phyloP scores from a whole-genome alignment of 2,888 invertebrate genomes.

The Athetis lepigone region DNA sequence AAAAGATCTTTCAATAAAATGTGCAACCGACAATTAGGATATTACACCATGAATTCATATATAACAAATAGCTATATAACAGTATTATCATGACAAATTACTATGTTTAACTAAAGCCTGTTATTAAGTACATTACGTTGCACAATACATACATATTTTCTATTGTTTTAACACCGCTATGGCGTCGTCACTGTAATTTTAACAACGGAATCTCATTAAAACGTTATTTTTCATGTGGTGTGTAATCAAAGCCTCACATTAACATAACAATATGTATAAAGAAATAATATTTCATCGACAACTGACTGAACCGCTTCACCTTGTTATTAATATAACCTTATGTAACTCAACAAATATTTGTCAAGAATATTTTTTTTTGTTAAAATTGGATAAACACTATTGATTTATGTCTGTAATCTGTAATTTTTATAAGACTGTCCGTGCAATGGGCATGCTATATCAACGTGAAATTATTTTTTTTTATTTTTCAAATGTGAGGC shows the following conservation, averaged over 20 bases:
- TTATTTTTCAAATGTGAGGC: slow-evolving; percentile 33
- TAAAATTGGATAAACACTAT: background rate
- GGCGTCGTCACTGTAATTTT: slow-evolving; percentile 35
- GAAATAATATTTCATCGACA: slow-evolving; percentile 30
- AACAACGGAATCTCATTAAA: slow-evolving; percentile 63
- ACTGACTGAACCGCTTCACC: slow-evolving; percentile 25
- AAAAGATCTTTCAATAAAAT: slow-evolving; percentile 5
- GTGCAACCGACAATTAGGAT: slow-evolving; percentile 14
- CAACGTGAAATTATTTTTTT: background rate
- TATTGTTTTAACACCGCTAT: slow-evolving; percentile 48
- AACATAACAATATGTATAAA: slow-evolving; percentile 42
- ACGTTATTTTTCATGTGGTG: slow-evolving; percentile 42
- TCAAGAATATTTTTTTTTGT: slow-evolving; percentile 10
- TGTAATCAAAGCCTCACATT: slow-evolving; percentile 55
- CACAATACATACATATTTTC: slow-evolving; percentile 45
- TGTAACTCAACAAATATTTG: slow-evolving; percentile 24
- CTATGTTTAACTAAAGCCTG: slow-evolving; percentile 20
- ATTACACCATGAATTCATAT: slow-evolving; percentile 30
- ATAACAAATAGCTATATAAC: slow-evolving; percentile 35
- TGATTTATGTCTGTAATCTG: background rate
- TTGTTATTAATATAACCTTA: slow-evolving; percentile 16
- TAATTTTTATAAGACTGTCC: background rate
- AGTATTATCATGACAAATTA: slow-evolving; percentile 41
- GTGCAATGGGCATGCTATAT: background rate
- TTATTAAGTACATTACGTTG: slow-evolving; percentile 25